phyloP scores from a whole-genome alignment of 2,113 vertebrate species.

The Columba livia region DNA sequence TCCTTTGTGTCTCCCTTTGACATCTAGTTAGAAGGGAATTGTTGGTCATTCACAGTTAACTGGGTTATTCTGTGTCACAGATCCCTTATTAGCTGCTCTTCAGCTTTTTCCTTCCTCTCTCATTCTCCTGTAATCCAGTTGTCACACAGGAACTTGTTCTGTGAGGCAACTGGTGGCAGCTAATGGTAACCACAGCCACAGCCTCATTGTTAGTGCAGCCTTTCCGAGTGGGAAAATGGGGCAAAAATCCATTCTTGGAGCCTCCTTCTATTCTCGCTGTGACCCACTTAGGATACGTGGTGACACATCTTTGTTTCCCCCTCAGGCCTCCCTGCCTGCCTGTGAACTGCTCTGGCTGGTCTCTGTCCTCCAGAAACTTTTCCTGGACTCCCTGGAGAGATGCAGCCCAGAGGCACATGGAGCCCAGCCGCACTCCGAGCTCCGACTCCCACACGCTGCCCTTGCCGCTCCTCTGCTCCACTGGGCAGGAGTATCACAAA shows the following conservation, averaged over 20 bases:
- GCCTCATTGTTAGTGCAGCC: background rate
- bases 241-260: background rate
- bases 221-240: background rate
- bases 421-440: accelerated
- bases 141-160: conserved; percentile 51
- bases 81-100: background rate
- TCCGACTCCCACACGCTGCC: accelerated
- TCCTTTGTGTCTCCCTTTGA: background rate
- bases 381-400: background rate
- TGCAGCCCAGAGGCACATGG: background rate
- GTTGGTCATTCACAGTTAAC: background rate
- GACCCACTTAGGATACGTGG: background rate
- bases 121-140: background rate
- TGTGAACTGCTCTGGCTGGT: accelerated
- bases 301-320: background rate
- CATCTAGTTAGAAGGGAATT: background rate
- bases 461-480: background rate
- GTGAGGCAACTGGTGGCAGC: background rate
- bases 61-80: background rate
- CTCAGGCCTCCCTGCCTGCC: background rate
- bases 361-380: background rate
- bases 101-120: conserved; percentile 47
- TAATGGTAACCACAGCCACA: background rate
- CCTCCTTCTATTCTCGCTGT: background rate
- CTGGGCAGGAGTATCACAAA: background rate